Evolutionary conservation across 2,888 invertebrate genomes (phyloP), one percentile per base, ranked within the genome.

Genomic region (Oasisia sp.): DNA sequence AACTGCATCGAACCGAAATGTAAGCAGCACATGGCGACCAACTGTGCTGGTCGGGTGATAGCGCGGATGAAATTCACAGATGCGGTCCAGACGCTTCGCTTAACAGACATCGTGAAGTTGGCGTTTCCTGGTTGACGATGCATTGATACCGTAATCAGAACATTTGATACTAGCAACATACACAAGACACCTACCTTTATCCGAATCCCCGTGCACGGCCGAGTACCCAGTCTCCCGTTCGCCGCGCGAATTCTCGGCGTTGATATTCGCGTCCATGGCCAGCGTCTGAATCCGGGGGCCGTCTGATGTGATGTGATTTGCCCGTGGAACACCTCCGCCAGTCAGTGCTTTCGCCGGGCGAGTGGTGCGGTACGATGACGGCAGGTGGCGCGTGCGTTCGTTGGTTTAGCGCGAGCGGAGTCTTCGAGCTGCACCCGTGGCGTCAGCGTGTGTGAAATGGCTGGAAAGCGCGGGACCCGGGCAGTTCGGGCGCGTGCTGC

Each of bases 241-340:
- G n/a, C 19, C n/a, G 74, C 74, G 74, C 14, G 74, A 74, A 27
- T 74, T 74, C 74, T 74, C 74, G 0, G 74, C 27, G n/a, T 74
- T 74, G 74, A 74, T 74, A 74, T 74, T 74, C 74, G 74, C 74
- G 74, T 74, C 74, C 74, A 74, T 74, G 19, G 27, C 74, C 74
- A 74, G 74, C 74, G 74, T 74, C 74, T 74, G 74, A 74, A 74
- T 74, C 2, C 19, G 74, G n/a, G 1, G 19, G 74, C 27, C 74
- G 74, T n/a, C 74, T 14, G 74, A 74, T 74, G 74, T 14, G 74
- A 74, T 74, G 74, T 19, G 74, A 74, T 74, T 74, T 74, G 74
- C 27, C 74, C 27, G 74, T 27, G n/a, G 74, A 74, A n/a, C 74
- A 74, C 19, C 27, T 74, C 74, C n/a, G 27, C 74, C n/a, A 74